A percentile compares a stretch with the other conserved stretches of the same genome.
phyloP scores from a whole-genome alignment of 2,888 invertebrate genomes.

The Tipula unca region DNA sequence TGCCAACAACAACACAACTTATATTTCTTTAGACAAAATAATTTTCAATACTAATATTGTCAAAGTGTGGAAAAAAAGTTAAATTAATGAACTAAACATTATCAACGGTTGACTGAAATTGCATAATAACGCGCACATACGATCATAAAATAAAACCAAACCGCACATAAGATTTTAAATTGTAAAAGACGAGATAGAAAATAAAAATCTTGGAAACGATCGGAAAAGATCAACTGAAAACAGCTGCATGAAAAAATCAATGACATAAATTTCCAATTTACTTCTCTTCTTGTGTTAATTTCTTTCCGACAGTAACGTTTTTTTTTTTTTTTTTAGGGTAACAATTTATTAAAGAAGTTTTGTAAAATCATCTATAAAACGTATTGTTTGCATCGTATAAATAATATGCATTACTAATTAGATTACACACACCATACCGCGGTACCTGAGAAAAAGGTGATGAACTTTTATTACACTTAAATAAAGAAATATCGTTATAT shows the following conservation, averaged over 20 bases:
- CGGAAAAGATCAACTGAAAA: neutral
- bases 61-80: neutral
- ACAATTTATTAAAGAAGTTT: neutral
- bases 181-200: neutral
- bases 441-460: neutral
- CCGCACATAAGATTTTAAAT: neutral
- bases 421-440: neutral
- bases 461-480: neutral
- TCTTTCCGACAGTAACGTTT: neutral
- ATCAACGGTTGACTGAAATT: neutral
- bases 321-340: neutral
- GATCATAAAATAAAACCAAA: neutral
- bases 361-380: neutral
- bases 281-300: neutral
- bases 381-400: neutral
- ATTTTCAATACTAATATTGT: neutral
- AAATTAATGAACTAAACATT: neutral
- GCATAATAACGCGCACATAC: neutral
- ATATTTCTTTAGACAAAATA: neutral
- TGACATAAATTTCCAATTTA: constrained; percentile 2
- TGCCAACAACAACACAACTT: neutral
- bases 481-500: neutral
- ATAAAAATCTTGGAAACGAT: neutral
- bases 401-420: neutral
- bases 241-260: neutral